Base-by-base conservation (phyloP, 2,113 vertebrate species). In the Sinocyclocheilus rhinocerous region DNA sequence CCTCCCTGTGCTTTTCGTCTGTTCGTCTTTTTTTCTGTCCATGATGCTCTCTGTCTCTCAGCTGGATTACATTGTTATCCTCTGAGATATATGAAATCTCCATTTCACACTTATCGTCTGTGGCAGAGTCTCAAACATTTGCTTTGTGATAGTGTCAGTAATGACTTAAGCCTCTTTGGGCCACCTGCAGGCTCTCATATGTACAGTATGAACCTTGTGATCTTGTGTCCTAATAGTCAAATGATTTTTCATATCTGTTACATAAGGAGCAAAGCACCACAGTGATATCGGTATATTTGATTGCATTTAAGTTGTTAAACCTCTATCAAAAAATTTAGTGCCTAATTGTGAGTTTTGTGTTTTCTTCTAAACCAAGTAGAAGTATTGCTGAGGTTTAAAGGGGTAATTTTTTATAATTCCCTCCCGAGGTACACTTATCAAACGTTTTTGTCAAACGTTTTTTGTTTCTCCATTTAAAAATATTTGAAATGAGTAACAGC, bases 1-100 rank as follows among this genome's bases (percentile, higher is more conserved):
- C 29, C 15, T 50, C 5, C n/a, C 26, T 36, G 0, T 22, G 29
- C 12, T 45, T 67, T 63, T 52, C 42, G 0, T 73, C 48, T n/a
- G 29, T 50, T 81, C 79, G 11, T 81, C 45, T 26, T 57, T 65
- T 45, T 87, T 82, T 61, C 76, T 79, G 61, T 83, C 69, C 29
- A 45, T 29, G 65, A 29, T 70, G 12, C 59, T 65, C 45, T 73
- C 69, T 73, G 81, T 45, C 84, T 81, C 78, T 81, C 29, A 79
- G 65, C 33, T 67, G 55, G 73, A 87, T 87, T 83, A 87, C 75
- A 59, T 55, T 89, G 83, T 87, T 85, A 70, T 85, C 67, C 75
- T 85, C 73, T 29, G 83, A 87, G 86, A 89, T 87, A 83, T 83
- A 59, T 85, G 36, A 87, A 80, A 90, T 85, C 89, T 80, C 80